Evolutionary conservation across 2,888 invertebrate genomes (phyloP), one percentile per base, ranked within the genome.

Genomic region (Clusia tigrina): DNA sequence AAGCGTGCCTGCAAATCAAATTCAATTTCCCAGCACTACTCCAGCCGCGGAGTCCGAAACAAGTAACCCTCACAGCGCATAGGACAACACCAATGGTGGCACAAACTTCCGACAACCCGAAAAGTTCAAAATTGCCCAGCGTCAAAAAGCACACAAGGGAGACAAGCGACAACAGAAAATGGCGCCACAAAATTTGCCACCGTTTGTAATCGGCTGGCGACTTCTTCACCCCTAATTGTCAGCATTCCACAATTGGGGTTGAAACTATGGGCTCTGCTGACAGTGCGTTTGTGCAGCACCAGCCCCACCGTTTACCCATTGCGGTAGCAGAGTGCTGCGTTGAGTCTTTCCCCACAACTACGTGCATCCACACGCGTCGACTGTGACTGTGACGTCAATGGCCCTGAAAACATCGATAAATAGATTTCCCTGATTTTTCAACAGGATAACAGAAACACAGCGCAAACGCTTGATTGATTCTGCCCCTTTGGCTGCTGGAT

Each of bases 371-470:
- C n/a, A 17, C 6, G 42, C 9, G 6, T 15, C 42, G 48, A 9
- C 20, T 20, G 48, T 12, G 32, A 18, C n/a, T 48, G 59, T 63
- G 67, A 63, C 65, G 63, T 62, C 67, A 65, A 26, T 9, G 52
- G 25, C 23, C 74, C 71, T 70, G 75, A 77, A 80, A 79, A 78
- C 74, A 76, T 79, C 78, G 76, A 78, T 78, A 78, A 81, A 81
- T 80, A 80, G 81, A 79, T 81, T 81, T 81, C 76, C 81, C 78
- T 77, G 78, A 75, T 78, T 80, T 80, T 78, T 73, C 73, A 81
- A 77, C 80, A 81, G 80, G 80, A 77, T 73, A 70, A 67, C 79
- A 79, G 76, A 73, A 80, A 66, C 55, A 58, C 64, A 61, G 52
- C 61, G 63, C 60, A 67, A 64, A 67, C 56, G 57, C 57, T 46